Evolutionary conservation across 2,888 invertebrate genomes (phyloP).

Genomic region (Caenorhabditis doughertyi): DNA sequence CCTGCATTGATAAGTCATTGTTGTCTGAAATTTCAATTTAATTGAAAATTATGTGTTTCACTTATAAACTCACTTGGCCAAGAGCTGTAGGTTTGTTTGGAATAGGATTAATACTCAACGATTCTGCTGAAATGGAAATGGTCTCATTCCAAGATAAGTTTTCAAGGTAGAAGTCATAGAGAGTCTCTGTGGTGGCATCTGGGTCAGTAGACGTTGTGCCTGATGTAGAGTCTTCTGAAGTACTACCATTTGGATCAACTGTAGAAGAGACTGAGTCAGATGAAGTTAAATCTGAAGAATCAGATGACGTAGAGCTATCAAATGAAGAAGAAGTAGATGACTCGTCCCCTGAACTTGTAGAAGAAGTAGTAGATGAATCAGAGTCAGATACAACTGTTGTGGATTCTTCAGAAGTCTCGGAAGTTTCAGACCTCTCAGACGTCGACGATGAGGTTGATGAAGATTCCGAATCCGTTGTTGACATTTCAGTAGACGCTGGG

Average conservation of each 20-base stretch:
- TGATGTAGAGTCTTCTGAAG: neutral
- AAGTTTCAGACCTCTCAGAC: neutral
- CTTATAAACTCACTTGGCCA: neutral
- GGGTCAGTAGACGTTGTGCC: neutral
- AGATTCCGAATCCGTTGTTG: slow-evolving; percentile 3
- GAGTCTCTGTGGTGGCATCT: neutral
- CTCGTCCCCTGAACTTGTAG: too few species aligned
- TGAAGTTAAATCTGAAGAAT: neutral
- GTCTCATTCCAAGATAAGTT: slow-evolving; percentile 35
- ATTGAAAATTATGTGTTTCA: neutral
- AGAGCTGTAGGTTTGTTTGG: slow-evolving; percentile 32
- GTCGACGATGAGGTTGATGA: neutral
- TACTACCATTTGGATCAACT: neutral
- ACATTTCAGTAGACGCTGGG: neutral
- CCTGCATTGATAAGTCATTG: slow-evolving; percentile 37
- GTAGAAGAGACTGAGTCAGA: neutral
- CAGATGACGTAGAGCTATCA: slow-evolving; percentile 12
- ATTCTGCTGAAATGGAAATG: slow-evolving; percentile 6
- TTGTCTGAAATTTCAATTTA: slow-evolving; percentile 31
- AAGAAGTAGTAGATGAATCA: slow-evolving; percentile 8
- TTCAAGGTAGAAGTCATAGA: slow-evolving; percentile 43
- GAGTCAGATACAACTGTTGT: neutral
- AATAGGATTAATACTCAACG: slow-evolving; percentile 34
- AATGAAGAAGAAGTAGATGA: neutral
- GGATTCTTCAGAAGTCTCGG: neutral